Conservation (phyloP, 1,140 invertebrate genomes). For the Halyomorpha halys region DNA sequence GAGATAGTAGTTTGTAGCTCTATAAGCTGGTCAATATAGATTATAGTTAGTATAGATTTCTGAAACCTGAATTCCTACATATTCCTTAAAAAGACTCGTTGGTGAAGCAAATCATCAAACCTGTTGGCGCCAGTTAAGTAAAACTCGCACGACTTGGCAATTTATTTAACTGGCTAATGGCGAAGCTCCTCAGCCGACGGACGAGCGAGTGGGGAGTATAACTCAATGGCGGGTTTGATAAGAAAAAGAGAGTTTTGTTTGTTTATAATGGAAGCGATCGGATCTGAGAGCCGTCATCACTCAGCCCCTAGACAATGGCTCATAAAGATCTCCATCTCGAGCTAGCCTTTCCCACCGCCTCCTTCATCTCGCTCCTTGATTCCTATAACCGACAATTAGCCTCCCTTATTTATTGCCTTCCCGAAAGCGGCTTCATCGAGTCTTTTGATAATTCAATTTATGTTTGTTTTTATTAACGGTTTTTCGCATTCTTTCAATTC, state of each 20-base stretch:
- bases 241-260: constrained; percentile 1
- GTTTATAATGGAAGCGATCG: not conserved
- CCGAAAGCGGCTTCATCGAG: not conserved
- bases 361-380: constrained; percentile 1
- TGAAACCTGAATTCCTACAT: too few relatives aligned
- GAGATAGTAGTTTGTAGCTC: too few relatives aligned
- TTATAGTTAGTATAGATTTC: too few relatives aligned
- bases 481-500: too few relatives aligned
- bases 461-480: not conserved
- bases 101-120: too few relatives aligned
- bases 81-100: too few relatives aligned
- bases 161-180: too few relatives aligned
- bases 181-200: too few relatives aligned
- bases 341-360: constrained; percentile 2
- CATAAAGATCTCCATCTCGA: constrained; percentile 12
- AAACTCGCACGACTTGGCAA: too few relatives aligned
- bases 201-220: too few relatives aligned
- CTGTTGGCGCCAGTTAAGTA: too few relatives aligned
- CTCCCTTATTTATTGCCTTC: not conserved
- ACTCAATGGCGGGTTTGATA: not conserved
- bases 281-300: constrained; percentile 1
- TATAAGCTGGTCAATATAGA: too few relatives aligned
- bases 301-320: constrained; percentile 1
- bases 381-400: not conserved
- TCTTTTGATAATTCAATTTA: constrained; percentile 9